Percentiles rank a stretch among this genome's conserved stretches.
phyloP scores from a whole-genome alignment of 2,888 invertebrate species.

The Gnatocerus cornutus region DNA sequence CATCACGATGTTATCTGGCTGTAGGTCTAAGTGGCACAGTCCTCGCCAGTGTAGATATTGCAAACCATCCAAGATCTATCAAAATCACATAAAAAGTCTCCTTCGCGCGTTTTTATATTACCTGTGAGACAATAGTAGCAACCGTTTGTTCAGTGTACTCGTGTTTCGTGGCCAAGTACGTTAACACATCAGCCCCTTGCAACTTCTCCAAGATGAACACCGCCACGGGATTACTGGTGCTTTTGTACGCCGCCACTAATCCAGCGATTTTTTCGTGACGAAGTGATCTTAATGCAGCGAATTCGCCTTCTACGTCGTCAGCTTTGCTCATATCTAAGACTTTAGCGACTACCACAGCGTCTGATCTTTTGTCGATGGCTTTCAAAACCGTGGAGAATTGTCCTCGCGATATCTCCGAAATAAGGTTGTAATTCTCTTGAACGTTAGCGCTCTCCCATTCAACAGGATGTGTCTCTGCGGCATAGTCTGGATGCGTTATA shows the following conservation, averaged over 20 bases:
- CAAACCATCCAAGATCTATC: constrained; percentile 84
- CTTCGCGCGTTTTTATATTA: constrained; percentile 53
- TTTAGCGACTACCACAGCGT: constrained; percentile 88
- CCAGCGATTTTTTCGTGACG: constrained; percentile 92
- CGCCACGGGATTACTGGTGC: constrained; percentile 77
- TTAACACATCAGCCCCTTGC: constrained; percentile 93
- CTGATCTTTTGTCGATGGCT: constrained; percentile 83
- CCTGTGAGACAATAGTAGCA: constrained; percentile 88
- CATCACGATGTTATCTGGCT: constrained; percentile 97
- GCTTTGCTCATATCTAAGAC: constrained; percentile 82
- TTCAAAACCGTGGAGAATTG: constrained; percentile 90
- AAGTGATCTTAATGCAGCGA: constrained; percentile 85
- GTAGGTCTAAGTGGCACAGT: constrained; percentile 89
- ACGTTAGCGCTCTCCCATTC: constrained; percentile 82
- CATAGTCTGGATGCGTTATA: constrained; percentile 81
- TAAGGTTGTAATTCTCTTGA: constrained; percentile 86
- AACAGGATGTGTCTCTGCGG: constrained; percentile 81
- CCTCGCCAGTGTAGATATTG: constrained; percentile 98
- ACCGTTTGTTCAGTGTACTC: constrained; percentile 96
- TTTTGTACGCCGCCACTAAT: constrained; percentile 81
- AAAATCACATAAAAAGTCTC: not conserved
- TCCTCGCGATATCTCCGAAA: constrained; percentile 90
- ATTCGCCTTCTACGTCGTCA: constrained; percentile 83
- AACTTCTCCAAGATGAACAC: constrained; percentile 87
- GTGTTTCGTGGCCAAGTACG: constrained; percentile 90